A percentile compares a stretch with the other conserved stretches of the same genome.
phyloP scores from a whole-genome alignment of 2,797 vertebrate genomes.

The Hafferia zeledoni region DNA sequence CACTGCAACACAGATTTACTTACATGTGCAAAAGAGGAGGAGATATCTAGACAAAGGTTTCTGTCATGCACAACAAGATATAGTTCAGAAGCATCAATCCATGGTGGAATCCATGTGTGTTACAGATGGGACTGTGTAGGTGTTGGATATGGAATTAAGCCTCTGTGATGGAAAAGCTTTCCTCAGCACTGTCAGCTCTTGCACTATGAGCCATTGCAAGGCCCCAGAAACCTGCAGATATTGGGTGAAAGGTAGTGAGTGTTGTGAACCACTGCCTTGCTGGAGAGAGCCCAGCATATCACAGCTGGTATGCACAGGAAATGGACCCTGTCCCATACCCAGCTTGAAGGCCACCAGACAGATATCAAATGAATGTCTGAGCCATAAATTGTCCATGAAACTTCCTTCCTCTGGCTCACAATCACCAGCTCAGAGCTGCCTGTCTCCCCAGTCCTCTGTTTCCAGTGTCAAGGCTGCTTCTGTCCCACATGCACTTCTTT shows the following conservation, averaged over 20 bases:
- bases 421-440: background rate
- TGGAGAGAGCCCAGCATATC: background rate
- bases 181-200: background rate
- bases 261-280: background rate
- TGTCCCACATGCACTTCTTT: fast-evolving
- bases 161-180: background rate
- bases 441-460: background rate
- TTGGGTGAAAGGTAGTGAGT: background rate
- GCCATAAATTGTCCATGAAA: background rate
- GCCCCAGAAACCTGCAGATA: background rate
- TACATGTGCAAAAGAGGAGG: background rate
- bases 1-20: background rate
- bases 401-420: background rate
- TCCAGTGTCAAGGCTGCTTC: background rate
- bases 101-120: fast-evolving
- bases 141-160: background rate
- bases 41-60: background rate
- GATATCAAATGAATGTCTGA: background rate
- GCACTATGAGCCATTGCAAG: background rate
- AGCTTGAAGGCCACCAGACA: background rate
- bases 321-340: background rate
- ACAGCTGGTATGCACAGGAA: no score
- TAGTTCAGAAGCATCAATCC: background rate
- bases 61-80: fast-evolving
- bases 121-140: background rate